A percentile compares a stretch with the other conserved stretches of the same genome.
Conservation (phyloP, 2,113 vertebrate genomes). For the Murina feae region DNA sequence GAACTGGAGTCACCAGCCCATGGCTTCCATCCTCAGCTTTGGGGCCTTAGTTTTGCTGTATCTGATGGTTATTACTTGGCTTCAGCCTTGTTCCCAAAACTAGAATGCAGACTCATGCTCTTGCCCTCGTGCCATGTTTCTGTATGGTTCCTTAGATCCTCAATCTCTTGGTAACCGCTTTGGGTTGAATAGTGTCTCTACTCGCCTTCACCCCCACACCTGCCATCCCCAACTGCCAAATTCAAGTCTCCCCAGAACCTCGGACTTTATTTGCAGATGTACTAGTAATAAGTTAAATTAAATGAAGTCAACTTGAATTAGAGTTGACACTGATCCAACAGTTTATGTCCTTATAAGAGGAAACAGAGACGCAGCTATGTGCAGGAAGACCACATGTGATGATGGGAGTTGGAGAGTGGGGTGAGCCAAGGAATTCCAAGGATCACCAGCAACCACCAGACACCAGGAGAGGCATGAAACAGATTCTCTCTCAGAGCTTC, state of each 20-base stretch:
- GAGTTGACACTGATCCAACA: not conserved
- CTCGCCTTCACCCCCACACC: no score
- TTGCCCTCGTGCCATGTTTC: not conserved
- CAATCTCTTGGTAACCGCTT: not conserved
- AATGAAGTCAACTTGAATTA: not conserved
- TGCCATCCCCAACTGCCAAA: not conserved
- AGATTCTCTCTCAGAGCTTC: no score
- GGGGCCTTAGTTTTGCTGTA: not conserved
- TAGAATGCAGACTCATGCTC: not conserved
- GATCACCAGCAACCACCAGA: no score
- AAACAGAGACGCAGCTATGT: not conserved
- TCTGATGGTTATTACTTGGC: not conserved
- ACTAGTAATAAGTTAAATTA: not conserved
- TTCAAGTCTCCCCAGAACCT: not conserved
- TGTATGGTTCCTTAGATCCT: not conserved
- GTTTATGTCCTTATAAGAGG: not conserved
- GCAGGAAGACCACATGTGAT: rapidly evolving
- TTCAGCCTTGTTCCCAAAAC: not conserved
- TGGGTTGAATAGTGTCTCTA: no score
- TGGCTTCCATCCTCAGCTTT: not conserved
- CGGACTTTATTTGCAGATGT: not conserved
- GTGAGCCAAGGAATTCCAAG: not conserved
- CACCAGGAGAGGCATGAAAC: not conserved
- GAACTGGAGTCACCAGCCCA: not conserved
- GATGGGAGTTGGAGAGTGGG: not conserved